Evolutionary conservation across 1,140 invertebrate species (phyloP).

Genomic region (Aphelinus atriplicis): DNA sequence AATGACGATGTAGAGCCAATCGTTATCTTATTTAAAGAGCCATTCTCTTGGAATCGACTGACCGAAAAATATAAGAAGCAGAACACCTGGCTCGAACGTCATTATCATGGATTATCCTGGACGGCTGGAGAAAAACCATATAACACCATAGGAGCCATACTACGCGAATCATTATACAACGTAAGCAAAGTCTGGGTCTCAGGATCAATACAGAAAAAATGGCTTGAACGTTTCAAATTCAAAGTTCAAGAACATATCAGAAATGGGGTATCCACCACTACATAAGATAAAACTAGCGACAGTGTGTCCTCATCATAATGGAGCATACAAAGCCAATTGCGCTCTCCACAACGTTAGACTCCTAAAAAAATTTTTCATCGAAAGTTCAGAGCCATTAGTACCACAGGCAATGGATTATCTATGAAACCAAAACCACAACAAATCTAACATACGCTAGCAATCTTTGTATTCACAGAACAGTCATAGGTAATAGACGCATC

Average conservation of each 20-base stretch:
- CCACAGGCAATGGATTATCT: too few species aligned
- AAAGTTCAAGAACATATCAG: neutral
- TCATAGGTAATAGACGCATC: too few species aligned
- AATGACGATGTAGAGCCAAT: neutral
- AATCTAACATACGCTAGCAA: too few species aligned
- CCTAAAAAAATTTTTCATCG: too few species aligned
- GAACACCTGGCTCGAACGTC: neutral
- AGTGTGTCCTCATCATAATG: neutral
- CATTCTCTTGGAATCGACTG: neutral
- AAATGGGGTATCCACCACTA: neutral
- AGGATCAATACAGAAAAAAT: neutral
- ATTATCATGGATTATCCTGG: neutral
- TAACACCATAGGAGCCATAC: too few species aligned
- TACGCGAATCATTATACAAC: too few species aligned
- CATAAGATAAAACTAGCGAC: neutral
- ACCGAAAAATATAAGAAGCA: neutral
- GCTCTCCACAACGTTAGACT: too few species aligned
- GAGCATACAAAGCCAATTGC: too few species aligned
- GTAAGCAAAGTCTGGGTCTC: neutral
- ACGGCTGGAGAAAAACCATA: neutral
- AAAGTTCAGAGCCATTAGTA: too few species aligned
- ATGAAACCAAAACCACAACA: too few species aligned
- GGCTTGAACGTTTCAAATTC: constrained; percentile 1
- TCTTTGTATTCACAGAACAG: too few species aligned
- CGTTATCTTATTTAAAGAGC: neutral